Percentiles rank a stretch among this genome's conserved stretches.
These are phyloP conservation scores for Oreamnos americanus DNA, from an alignment of 2,113 vertebrate genomes.

Conservation along the genomic window DNA sequence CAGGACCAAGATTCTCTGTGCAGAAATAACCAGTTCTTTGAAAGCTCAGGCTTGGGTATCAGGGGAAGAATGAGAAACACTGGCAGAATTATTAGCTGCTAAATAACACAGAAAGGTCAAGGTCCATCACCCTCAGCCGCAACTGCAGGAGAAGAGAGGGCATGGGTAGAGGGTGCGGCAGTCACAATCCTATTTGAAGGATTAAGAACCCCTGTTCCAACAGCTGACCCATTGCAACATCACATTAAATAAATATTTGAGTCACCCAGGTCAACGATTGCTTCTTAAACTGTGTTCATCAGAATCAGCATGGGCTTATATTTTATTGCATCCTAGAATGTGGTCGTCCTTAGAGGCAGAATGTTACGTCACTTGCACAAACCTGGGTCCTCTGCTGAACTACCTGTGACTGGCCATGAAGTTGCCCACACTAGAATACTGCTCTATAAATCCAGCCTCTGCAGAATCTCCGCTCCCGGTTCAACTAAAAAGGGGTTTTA, in stretches of 20 bases:
- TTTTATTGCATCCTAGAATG: background rate
- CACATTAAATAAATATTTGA: background rate
- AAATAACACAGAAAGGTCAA: too few relatives aligned
- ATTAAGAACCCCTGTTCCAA: background rate
- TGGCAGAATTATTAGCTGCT: background rate
- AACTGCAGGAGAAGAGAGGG: background rate
- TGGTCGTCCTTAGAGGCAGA: background rate
- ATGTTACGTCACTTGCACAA: background rate
- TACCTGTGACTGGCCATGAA: background rate
- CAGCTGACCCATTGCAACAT: background rate
- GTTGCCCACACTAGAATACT: too few relatives aligned
- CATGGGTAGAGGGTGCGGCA: fast-evolving
- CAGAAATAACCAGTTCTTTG: background rate
- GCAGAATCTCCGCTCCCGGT: background rate
- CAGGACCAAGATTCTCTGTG: background rate
- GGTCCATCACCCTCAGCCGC: background rate
- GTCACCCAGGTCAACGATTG: background rate
- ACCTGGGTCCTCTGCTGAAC: background rate
- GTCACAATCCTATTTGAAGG: background rate
- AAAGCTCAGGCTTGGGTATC: background rate
- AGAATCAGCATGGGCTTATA: background rate
- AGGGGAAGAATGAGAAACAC: background rate
- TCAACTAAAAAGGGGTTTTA: background rate
- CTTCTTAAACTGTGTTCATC: background rate
- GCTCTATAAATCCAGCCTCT: background rate